Evolutionary conservation across 35 echinoderm and acorn worm species (phyloP), one percentile per base, ranked within the genome.

Genomic region (Holothuria glaberrima): DNA sequence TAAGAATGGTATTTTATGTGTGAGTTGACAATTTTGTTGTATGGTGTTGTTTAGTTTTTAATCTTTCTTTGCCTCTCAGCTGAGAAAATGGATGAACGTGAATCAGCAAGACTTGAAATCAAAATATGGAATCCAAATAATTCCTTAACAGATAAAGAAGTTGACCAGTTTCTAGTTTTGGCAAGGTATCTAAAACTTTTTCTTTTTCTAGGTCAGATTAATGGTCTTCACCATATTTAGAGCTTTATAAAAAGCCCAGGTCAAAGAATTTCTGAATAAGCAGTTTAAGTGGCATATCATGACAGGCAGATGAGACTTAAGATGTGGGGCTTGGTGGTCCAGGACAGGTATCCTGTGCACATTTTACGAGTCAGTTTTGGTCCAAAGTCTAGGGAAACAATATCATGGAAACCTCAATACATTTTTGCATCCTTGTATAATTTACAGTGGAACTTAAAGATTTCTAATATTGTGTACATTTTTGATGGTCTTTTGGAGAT

Each of bases 151-250:
- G 93, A 95, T 35, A 90, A 86, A 60, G 90, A 94, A 63, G 95
- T 98, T 84, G 96, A 98, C 67, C 96, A 98, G 59, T 98, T 98
- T 63, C 88, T 98, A 34, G 90, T 98, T 58, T 76, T 98, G 38
- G 80, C 93, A 63, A 98, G 96, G 96, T 95, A 80, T 54, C 76
- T 88, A 24, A 13, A n/a, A 68, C 16, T 62, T 36, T 41, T 41
- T 41, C 7, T 41, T 41, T 4, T 75, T 75, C 18, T 20, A 83
- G 20, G 2, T 29, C 68, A 30, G 68, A 17, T 71, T 26, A 30
- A 6, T 71, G 21, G 28, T 32, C 33, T 26, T 71, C 28, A 27
- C 68, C 68, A 71, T 1, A 27, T 12, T 30, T 71, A 24, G 5
- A 9, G 14, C 16, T 30, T 32, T 32, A 71, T 71, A 30, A 14